Conservation (phyloP, 2,797 vertebrate genomes). For the Notolabrus celidotus region DNA sequence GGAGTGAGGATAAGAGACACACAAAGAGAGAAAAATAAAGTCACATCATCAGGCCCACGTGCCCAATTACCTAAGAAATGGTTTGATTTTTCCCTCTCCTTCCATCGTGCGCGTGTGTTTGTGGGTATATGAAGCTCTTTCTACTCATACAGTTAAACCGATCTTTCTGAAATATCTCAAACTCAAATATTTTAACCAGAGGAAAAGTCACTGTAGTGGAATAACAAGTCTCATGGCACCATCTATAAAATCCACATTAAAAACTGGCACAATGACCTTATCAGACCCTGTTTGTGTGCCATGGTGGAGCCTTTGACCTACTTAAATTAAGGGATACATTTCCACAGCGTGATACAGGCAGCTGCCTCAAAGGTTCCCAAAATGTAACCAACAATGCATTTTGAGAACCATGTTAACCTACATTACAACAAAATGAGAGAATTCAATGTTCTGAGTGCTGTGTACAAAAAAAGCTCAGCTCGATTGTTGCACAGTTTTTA, state of each 20-base stretch:
- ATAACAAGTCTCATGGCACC: background rate
- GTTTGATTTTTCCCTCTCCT: slow-evolving; percentile 24
- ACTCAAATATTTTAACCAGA: background rate
- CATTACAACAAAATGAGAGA: slow-evolving; percentile 5
- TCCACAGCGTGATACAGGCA: slow-evolving; percentile 41
- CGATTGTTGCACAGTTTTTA: background rate
- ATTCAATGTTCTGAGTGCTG: background rate
- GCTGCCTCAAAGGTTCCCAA: slow-evolving; percentile 37
- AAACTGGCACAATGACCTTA: slow-evolving; percentile 55
- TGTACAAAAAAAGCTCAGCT: background rate
- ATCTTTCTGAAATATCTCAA: slow-evolving; percentile 29
- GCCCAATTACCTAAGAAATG: slow-evolving; percentile 39
- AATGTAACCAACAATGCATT: slow-evolving; percentile 52
- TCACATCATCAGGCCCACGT: slow-evolving; percentile 53
- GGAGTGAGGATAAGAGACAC: slow-evolving; percentile 42
- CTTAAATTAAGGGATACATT: slow-evolving; percentile 49
- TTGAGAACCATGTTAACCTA: slow-evolving; percentile 38
- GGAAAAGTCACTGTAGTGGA: background rate
- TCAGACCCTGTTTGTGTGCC: slow-evolving; percentile 27
- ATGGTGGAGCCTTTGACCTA: slow-evolving; percentile 47
- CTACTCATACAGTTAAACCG: background rate
- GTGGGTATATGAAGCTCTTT: slow-evolving; percentile 7
- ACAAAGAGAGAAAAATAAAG: slow-evolving; percentile 58
- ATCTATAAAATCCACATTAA: slow-evolving; percentile 25
- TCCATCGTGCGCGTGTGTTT: background rate